Conservation (phyloP, 2,113 vertebrate species). For the Menura novaehollandiae region DNA sequence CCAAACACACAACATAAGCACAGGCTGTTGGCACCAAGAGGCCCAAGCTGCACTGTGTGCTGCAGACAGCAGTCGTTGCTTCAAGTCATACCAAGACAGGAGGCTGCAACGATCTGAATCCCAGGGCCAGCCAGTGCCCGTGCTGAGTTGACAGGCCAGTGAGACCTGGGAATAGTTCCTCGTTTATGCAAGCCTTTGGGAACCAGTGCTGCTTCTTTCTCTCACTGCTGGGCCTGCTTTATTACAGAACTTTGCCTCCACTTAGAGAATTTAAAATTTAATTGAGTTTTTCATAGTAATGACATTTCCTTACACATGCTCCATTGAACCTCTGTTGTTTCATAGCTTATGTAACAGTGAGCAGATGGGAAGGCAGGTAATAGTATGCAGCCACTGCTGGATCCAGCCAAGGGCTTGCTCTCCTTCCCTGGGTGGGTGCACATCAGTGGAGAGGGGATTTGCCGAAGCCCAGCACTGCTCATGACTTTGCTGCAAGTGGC, state of each 20-base stretch:
- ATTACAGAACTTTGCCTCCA: neutral
- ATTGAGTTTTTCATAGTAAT: neutral
- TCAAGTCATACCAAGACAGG: neutral
- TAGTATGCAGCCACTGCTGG: neutral
- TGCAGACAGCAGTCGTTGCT: neutral
- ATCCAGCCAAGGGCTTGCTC: neutral
- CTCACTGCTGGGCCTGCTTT: neutral
- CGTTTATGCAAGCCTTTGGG: neutral
- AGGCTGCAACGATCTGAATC: neutral
- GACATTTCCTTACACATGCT: slow-evolving; percentile 7
- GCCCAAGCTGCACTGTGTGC: neutral
- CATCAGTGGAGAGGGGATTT: neutral
- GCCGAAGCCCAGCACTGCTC: neutral
- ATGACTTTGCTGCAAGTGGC: neutral
- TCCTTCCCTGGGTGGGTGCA: neutral
- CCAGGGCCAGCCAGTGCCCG: rapidly evolving
- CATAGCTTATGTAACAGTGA: neutral
- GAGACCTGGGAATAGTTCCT: neutral
- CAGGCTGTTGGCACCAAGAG: neutral
- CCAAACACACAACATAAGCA: rapidly evolving
- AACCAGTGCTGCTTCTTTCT: neutral
- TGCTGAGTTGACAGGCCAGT: rapidly evolving
- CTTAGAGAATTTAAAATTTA: slow-evolving; percentile 11
- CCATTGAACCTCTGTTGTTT: neutral
- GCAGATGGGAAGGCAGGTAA: slow-evolving; percentile 20